Base-by-base conservation (phyloP, 1,140 invertebrate genomes). In the Epicauta chinensis region DNA sequence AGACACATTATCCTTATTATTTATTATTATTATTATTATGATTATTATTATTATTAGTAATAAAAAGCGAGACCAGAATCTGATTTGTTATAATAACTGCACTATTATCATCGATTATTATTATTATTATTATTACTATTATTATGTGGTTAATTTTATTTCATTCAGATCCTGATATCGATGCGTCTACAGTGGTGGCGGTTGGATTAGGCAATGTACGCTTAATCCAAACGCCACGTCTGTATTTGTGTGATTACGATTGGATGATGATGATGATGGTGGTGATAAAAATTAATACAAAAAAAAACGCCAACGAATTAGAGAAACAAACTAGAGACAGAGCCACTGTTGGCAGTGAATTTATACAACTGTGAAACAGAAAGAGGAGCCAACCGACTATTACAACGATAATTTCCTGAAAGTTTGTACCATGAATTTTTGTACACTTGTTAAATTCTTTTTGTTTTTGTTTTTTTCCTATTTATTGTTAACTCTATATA, bases 311-410 rank as follows among this genome's bases (percentile, higher is more conserved):
- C 7, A 23, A n/a, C n/a, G n/a, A n/a, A n/a, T n/a, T n/a, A 23
- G 23, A 7, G 23, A 23, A 23, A 23, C 7, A 23, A 23, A 23
- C n/a, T n/a, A 63, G 65, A 68, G 66, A 68, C 65, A 67, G 65
- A 65, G 64, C 61, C 65, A 65, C 63, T 63, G 61, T 54, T 63
- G 63, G 64, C 64, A 67, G 65, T 67, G 63, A 59, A 43, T 46
- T 46, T 30, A 23, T 23, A 5, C 23, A 23, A 23, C 7, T 5
- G 7, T 23, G 4, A 23, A 23, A 23, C 23, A 7, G 7, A 51
- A 59, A 49, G 56, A 54, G 63, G 63, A 65, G 63, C 59, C 63
- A 65, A 65, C 63, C 63, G 53, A 59, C 53, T 32, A 56, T 47
- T 51, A 52, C 17, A 56, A 56, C 55, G 55, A 58, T 56, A 55